These are phyloP conservation scores for Druon quercuslanigerum DNA, from an alignment of 1,140 invertebrate species.

Conservation along the genomic window DNA sequence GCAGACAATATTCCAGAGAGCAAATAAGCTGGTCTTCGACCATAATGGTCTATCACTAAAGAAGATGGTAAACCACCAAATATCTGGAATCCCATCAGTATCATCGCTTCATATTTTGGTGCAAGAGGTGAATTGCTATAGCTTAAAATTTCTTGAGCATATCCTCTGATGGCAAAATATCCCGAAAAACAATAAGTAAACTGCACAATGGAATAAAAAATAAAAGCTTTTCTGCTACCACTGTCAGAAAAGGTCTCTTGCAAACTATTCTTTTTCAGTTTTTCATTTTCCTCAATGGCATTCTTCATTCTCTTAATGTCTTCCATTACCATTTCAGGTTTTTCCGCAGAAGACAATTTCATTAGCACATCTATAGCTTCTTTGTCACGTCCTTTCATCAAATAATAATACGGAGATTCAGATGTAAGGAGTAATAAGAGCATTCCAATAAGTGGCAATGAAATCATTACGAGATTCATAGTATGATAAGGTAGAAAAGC, in stretches of 20 bases:
- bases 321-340: slow-evolving; percentile 76
- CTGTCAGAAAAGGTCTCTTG: slow-evolving; percentile 76
- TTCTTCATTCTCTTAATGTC: slow-evolving; percentile 80
- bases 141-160: slow-evolving; percentile 85
- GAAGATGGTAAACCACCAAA: slow-evolving; percentile 79
- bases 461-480: slow-evolving; percentile 73
- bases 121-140: slow-evolving; percentile 77
- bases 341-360: slow-evolving; percentile 77
- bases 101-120: slow-evolving; percentile 77
- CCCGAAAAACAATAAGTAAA: slow-evolving; percentile 86
- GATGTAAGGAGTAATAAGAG: slow-evolving; percentile 82
- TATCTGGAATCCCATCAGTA: slow-evolving; percentile 83
- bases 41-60: slow-evolving; percentile 82
- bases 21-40: slow-evolving; percentile 82
- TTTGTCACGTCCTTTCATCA: slow-evolving; percentile 70
- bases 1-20: slow-evolving; percentile 78
- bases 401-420: slow-evolving; percentile 79
- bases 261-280: slow-evolving; percentile 74
- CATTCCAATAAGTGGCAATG: slow-evolving; percentile 77
- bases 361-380: slow-evolving; percentile 79
- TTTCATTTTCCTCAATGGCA: slow-evolving; percentile 76
- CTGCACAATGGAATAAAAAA: slow-evolving; percentile 83
- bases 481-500: slow-evolving; percentile 71
- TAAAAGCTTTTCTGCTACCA: slow-evolving; percentile 80
- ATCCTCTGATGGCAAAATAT: slow-evolving; percentile 85